A percentile compares a stretch with the other conserved stretches of the same genome.
These are phyloP conservation scores for Merops nubicus DNA, from an alignment of 2,113 vertebrate species.

Conservation along the genomic window DNA sequence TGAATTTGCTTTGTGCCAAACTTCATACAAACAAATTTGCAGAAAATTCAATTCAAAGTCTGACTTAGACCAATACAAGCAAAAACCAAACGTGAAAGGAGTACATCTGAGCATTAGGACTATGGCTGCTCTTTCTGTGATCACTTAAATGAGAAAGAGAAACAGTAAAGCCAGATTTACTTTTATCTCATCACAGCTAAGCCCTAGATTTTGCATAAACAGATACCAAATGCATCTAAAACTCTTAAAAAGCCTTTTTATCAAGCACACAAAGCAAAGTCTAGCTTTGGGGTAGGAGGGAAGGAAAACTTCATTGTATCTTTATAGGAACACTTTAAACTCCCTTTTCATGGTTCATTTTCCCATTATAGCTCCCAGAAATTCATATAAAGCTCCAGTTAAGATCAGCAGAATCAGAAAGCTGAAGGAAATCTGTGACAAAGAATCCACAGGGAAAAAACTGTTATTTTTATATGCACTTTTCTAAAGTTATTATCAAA, in stretches of 20 bases:
- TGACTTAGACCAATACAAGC: neutral
- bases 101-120: neutral
- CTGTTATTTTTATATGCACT: neutral
- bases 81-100: neutral
- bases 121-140: neutral
- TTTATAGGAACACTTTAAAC: neutral
- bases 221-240: neutral
- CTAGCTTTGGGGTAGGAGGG: neutral
- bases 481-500: neutral
- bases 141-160: neutral
- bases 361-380: neutral
- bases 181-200: conserved; percentile 10
- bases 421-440: neutral
- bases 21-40: conserved; percentile 25
- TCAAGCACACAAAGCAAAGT: neutral
- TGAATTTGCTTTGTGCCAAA: neutral
- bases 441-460: neutral
- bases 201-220: neutral
- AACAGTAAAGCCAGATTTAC: conserved; percentile 30
- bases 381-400: neutral
- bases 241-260: neutral
- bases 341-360: neutral
- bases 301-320: neutral
- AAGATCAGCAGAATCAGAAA: neutral
- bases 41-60: conserved; percentile 39